Base-by-base conservation (phyloP, 2,113 vertebrate species). In the Eptesicus fuscus region DNA sequence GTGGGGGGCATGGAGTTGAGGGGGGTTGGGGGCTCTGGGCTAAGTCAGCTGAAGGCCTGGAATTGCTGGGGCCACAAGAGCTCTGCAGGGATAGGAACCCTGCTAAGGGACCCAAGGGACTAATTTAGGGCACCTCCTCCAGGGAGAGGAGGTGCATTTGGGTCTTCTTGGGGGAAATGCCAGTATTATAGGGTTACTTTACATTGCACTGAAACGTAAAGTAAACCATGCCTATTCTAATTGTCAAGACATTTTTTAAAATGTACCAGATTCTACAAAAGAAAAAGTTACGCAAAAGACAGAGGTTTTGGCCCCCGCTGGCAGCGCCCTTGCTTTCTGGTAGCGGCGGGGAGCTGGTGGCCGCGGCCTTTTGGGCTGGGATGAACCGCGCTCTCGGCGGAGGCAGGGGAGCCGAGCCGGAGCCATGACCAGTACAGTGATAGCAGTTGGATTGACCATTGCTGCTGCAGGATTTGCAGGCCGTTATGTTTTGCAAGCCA, bases 391-490 rank as follows among this genome's bases (percentile, higher is more conserved):
- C 37, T 32, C 37, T 73, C 20, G 9, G 70, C 14, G 65, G 80
- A 79, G 49, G n/a, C 56, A n/a, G n/a, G 32, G 56, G 20, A 91
- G 44, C 84, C 17, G 49, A 90, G 51, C 78, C 11, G 9, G 63
- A 78, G 80, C 83, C 84, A 97, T 97, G 99, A 99, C 99, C 93
- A 98, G 99, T 90, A 99, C 99, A 8, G 86, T 99, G 98, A 99
- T 99, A 98, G 99, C 99, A 5, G 99, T 98, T 92, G 99, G 99
- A 90, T 97, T 99, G 97, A 98, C 99, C 96, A 97, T 99, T 83
- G 99, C 99, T 6, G 99, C 99, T 77, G 99, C 99, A 59, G 99
- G 99, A 98, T 99, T 99, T 97, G 99, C 99, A 99, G 99, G 99
- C 88, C 99, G 99, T 56, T 99, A 99, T 93, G 99, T 98, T 13